These are phyloP conservation scores for Heterotis niloticus DNA, from an alignment of 2,113 vertebrate genomes.

Conservation along the genomic window DNA sequence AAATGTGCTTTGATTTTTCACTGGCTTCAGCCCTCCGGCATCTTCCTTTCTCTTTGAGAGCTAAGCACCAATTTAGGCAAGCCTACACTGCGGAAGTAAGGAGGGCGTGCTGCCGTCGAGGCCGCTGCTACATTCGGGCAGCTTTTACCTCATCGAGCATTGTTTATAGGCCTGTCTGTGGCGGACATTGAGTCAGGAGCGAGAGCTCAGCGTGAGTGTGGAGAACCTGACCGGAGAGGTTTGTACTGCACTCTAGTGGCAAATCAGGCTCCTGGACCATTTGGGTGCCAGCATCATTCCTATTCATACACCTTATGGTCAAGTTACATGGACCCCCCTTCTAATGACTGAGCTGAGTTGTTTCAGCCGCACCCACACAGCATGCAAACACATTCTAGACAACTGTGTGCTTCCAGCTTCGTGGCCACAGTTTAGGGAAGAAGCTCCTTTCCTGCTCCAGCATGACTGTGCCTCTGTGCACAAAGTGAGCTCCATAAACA, in stretches of 20 bases:
- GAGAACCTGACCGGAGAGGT: neutral
- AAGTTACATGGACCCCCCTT: too few relatives aligned
- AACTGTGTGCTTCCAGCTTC: too few relatives aligned
- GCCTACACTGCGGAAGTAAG: slow-evolving; percentile 14
- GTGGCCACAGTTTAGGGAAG: too few relatives aligned
- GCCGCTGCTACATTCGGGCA: slow-evolving; percentile 18
- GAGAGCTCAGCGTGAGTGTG: neutral
- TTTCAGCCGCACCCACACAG: too few relatives aligned
- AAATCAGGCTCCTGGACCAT: neutral
- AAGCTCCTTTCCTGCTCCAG: too few relatives aligned
- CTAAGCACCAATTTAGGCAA: slow-evolving; percentile 31
- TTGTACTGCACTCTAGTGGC: slow-evolving; percentile 16
- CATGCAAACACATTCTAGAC: too few relatives aligned
- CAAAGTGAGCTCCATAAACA: too few relatives aligned
- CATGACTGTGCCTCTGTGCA: too few relatives aligned
- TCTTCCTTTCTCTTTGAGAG: neutral
- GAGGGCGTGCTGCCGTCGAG: slow-evolving; percentile 10
- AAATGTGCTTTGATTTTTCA: neutral
- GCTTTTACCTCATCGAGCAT: slow-evolving; percentile 17
- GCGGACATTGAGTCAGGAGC: neutral
- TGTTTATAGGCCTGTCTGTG: slow-evolving; percentile 33
- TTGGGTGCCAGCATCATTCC: too few relatives aligned
- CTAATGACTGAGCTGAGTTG: too few relatives aligned
- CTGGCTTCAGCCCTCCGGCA: neutral
- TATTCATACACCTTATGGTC: too few relatives aligned